Base-by-base conservation (phyloP, 1,140 invertebrate genomes). In the Drosophila nigromelanica region DNA sequence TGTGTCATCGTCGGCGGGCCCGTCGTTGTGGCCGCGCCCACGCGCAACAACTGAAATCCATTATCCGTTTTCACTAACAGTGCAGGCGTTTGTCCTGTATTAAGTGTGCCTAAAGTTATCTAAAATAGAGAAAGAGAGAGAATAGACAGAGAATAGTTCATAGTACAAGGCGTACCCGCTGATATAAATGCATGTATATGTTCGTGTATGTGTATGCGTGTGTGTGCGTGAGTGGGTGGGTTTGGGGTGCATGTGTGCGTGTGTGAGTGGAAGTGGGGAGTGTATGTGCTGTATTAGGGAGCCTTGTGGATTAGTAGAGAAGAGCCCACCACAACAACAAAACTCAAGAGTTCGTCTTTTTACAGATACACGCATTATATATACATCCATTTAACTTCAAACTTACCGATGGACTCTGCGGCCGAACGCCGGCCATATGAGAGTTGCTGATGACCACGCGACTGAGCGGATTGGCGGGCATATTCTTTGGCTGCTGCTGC, bases 11-110 rank as follows among this genome's bases (percentile, higher is more conserved):
- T 83, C 87, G 94, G 93, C 73, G 94, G 93, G 39, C 93, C 93
- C 76, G 94, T 93, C 39, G 93, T 92, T 73, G 94, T 93, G 69
- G 95, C 93, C 48, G 96, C 95, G 67, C 96, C 96, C 75, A 98
- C 96, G 92, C 97, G 95, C 73, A 99, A 93, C 81, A 98, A 93
- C 92, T 98, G 97, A 93, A 96, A 97, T 75, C 98, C 98, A 94
- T 97, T 98, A 93, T 99, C 98, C 90, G 97, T 98, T 93, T 98
- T 98, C 87, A 99, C 93, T 77, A 98, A 94, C 85, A 98, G 93
- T 93, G 97, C 96, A 76, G 91, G 86, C 92, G 95, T 97, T 93
- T 95, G 96, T 92, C 95, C 97, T 87, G 95, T 95, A 93, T 96
- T 97, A 74, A 97, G 93, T 92, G 95, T 95, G 94, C 97, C 95